Conservation (phyloP, 2,888 invertebrate species). For the Heliothis peltigera region DNA sequence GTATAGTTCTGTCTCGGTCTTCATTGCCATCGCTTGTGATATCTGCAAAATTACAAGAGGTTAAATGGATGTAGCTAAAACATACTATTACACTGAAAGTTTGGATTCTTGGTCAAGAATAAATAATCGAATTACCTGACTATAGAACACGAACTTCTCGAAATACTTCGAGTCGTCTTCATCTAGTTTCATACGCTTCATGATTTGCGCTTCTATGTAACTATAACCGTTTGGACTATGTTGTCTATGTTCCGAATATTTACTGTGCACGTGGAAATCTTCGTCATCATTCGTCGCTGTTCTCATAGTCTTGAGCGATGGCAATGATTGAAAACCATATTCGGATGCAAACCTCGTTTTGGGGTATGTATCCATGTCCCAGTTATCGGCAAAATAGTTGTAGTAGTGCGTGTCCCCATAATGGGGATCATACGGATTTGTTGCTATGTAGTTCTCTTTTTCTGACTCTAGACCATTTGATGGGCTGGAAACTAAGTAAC, state of each 20-base stretch:
- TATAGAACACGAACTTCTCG: conserved; percentile 93
- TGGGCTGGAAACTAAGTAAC: conserved; percentile 97
- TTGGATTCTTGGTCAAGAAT: neutral
- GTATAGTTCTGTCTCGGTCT: conserved; percentile 95
- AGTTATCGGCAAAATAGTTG: conserved; percentile 94
- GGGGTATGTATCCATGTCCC: conserved; percentile 94
- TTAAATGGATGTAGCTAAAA: neutral
- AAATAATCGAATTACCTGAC: conserved; percentile 91
- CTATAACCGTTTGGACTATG: conserved; percentile 94
- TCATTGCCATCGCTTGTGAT: conserved; percentile 96
- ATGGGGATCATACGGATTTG: conserved; percentile 93
- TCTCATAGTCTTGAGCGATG: conserved; percentile 92
- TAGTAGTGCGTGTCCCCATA: conserved; percentile 99
- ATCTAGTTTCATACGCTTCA: conserved; percentile 90
- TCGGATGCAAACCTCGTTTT: conserved; percentile 97
- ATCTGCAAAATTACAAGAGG: conserved; percentile 88
- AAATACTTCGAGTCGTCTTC: conserved; percentile 89
- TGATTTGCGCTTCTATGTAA: conserved; percentile 91
- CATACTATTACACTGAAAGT: neutral
- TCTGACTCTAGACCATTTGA: conserved; percentile 95
- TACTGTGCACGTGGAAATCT: conserved; percentile 89
- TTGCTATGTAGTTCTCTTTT: conserved; percentile 93
- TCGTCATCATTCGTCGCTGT: conserved; percentile 87
- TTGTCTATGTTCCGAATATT: conserved; percentile 94
- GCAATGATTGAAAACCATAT: conserved; percentile 98